These are phyloP conservation scores for Pachypsylla venusta DNA, from an alignment of 1,140 invertebrate genomes.

Conservation along the genomic window DNA sequence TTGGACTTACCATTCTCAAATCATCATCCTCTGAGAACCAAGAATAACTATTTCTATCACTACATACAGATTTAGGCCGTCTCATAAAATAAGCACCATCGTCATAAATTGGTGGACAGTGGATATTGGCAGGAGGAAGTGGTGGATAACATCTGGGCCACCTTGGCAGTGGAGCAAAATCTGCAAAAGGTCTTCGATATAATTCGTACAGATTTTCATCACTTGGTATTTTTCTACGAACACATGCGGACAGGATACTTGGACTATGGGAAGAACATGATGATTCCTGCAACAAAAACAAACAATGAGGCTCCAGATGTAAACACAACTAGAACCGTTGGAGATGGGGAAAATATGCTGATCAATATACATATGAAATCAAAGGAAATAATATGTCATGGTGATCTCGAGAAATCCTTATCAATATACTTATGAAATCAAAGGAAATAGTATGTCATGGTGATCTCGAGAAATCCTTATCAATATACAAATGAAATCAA, in stretches of 20 bases:
- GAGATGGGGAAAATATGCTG: too few species aligned
- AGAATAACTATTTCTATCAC: conserved; percentile 53
- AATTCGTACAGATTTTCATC: conserved; percentile 65
- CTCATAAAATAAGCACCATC: conserved; percentile 33
- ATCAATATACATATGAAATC: too few species aligned
- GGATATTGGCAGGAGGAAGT: background rate
- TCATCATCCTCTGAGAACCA: conserved; percentile 60
- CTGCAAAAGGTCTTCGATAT: conserved; percentile 31
- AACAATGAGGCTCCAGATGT: background rate
- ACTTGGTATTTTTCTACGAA: conserved; percentile 59
- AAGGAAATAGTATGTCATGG: too few species aligned
- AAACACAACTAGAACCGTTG: background rate
- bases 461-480: too few species aligned
- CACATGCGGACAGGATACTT: conserved; percentile 68
- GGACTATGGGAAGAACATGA: conserved; percentile 38
- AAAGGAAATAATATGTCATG: too few species aligned
- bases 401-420: too few species aligned
- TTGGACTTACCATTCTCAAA: conserved; percentile 49
- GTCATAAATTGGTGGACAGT: conserved; percentile 18
- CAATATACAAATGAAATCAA: too few species aligned
- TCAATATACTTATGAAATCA: too few species aligned
- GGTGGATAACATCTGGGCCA: conserved; percentile 38
- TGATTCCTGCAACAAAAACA: conserved; percentile 25
- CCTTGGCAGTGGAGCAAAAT: conserved; percentile 53
- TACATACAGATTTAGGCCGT: conserved; percentile 53